These are phyloP conservation scores for Agelas oroides DNA, from an alignment of 37 sponge, comb jelly and placozoan species.

Conservation along the genomic window DNA sequence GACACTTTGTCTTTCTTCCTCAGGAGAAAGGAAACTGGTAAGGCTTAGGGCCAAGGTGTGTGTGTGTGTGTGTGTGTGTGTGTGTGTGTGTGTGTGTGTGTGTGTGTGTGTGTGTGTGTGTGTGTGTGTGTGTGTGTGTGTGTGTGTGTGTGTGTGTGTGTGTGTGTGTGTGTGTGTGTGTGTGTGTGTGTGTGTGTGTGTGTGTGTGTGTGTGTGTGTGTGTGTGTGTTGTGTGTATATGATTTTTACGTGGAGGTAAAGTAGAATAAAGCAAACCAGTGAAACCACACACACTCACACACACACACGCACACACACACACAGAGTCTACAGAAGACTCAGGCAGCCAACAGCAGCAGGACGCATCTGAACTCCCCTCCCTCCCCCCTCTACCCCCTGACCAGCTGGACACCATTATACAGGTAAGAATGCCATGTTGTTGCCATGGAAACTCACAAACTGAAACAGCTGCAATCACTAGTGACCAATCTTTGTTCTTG, in stretches of 20 bases:
- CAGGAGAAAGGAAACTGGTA: slow-evolving; percentile 54
- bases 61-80: slow-evolving; percentile 3
- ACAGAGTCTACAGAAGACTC: no score
- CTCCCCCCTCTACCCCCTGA: slow-evolving; percentile 66
- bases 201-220: neutral
- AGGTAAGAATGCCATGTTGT: slow-evolving; percentile 30
- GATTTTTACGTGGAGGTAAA: no score
- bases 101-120: slow-evolving; percentile 11
- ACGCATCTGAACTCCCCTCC: slow-evolving; percentile 7
- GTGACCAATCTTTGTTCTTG: no score
- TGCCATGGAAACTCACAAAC: no score
- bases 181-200: neutral
- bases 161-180: neutral
- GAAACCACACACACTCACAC: neutral
- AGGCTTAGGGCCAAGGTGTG: neutral
- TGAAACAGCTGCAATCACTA: no score
- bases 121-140: slow-evolving; percentile 2
- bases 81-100: slow-evolving; percentile 15
- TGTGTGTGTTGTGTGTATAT: neutral
- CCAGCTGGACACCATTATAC: slow-evolving; percentile 57
- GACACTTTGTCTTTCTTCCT: slow-evolving; percentile 93
- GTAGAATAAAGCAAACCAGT: no score
- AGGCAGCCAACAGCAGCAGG: no score
- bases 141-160: neutral
- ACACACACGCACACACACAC: neutral